A percentile compares a stretch with the other conserved stretches of the same genome.
These are phyloP conservation scores for Phylloscopus whistleri DNA, from an alignment of 2,113 vertebrate species.

Conservation along the genomic window DNA sequence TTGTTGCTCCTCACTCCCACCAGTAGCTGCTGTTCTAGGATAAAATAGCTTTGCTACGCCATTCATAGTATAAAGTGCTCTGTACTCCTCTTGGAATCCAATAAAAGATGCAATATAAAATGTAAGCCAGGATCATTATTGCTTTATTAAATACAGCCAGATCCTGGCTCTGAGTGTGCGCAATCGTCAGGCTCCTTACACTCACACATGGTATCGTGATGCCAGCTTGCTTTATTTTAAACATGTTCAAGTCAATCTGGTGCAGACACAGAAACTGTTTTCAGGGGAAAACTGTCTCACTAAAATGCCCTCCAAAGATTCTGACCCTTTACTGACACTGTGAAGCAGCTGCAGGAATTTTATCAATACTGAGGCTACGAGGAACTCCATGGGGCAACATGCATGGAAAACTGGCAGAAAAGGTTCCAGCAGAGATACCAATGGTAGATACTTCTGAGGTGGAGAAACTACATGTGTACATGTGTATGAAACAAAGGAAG, in stretches of 20 bases:
- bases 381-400: neutral
- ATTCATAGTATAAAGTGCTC: slow-evolving; percentile 50
- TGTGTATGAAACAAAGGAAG: neutral
- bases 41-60: slow-evolving; percentile 43
- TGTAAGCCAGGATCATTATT: slow-evolving; percentile 47
- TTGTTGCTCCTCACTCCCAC: slow-evolving; percentile 44
- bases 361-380: neutral
- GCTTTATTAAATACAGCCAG: slow-evolving; percentile 51
- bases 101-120: slow-evolving; percentile 50
- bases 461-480: neutral
- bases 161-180: neutral
- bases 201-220: neutral
- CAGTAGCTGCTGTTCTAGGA: slow-evolving; percentile 52
- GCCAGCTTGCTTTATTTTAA: slow-evolving; percentile 40
- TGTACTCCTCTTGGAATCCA: slow-evolving; percentile 35
- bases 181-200: neutral
- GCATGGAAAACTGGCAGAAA: neutral
- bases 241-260: slow-evolving; percentile 18
- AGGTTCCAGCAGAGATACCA: neutral
- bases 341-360: neutral
- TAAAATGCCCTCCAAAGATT: slow-evolving; percentile 6
- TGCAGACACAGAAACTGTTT: slow-evolving; percentile 26
- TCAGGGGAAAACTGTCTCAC: neutral
- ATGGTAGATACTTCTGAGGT: neutral
- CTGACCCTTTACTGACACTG: neutral